Conservation (phyloP, 2,113 vertebrate genomes). For the Tragelaphus imberbis region DNA sequence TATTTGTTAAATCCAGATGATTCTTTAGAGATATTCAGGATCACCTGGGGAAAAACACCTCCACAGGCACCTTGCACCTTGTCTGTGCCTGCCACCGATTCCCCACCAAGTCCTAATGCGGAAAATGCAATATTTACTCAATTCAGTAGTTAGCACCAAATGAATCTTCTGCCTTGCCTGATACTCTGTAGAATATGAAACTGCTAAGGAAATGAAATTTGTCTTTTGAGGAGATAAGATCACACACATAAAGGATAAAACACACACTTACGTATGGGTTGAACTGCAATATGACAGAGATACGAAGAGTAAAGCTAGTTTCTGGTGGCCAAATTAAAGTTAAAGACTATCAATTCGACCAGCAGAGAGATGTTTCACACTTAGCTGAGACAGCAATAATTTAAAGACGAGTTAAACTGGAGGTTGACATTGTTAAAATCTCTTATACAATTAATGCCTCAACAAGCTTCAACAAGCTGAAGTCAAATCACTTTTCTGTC, state of each 20-base stretch:
- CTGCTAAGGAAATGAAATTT: not conserved
- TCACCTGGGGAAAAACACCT: not conserved
- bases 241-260: not conserved
- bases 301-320: not conserved
- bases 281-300: not conserved
- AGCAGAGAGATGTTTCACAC: not conserved
- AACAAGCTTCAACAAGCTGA: not conserved
- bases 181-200: not conserved
- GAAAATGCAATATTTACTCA: not conserved
- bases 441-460: not conserved
- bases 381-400: not conserved
- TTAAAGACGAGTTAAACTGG: not conserved
- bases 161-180: not conserved
- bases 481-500: not conserved
- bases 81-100: not conserved
- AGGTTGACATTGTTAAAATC: not conserved
- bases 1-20: slow-evolving; percentile 48
- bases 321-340: not conserved
- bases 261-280: not conserved
- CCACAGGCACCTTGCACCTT: not conserved
- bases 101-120: not conserved
- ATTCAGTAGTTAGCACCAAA: not conserved
- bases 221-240: not conserved
- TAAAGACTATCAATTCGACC: not conserved
- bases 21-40: not conserved